A percentile compares a stretch with the other conserved stretches of the same genome.
Evolutionary conservation across 2,113 vertebrate species (phyloP).

Genomic region (Paratilapia polleni): DNA sequence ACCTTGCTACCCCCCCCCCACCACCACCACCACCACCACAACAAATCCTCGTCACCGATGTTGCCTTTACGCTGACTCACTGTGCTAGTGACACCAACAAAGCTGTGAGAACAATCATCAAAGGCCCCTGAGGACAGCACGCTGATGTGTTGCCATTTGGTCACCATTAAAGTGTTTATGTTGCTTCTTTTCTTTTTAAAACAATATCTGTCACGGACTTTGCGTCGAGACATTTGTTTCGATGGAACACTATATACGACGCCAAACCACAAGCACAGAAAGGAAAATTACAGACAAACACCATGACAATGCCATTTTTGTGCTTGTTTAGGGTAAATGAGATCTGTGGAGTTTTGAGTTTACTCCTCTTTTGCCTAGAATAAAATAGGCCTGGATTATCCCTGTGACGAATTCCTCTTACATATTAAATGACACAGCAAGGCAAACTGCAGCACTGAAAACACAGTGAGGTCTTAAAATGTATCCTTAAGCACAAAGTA

Average conservation of each 20-base stretch:
- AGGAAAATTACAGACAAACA: conserved; percentile 45
- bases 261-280: conserved; percentile 53
- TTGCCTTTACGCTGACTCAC: conserved; percentile 23
- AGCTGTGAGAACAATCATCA: conserved; percentile 34
- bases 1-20: conserved; percentile 33
- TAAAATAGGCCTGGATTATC: neutral
- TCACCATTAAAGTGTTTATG: conserved; percentile 51
- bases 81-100: conserved; percentile 17
- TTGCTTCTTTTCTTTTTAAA: conserved; percentile 40
- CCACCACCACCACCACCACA: no score
- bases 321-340: conserved; percentile 39
- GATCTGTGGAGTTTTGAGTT: neutral
- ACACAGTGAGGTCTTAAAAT: conserved; percentile 3
- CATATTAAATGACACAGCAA: conserved; percentile 9
- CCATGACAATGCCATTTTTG: conserved; percentile 32
- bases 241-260: neutral
- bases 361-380: neutral
- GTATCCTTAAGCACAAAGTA: neutral
- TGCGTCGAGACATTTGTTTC: conserved; percentile 20
- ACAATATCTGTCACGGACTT: conserved; percentile 29
- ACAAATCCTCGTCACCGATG: conserved; percentile 25
- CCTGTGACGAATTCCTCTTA: conserved; percentile 3
- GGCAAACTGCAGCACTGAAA: neutral
- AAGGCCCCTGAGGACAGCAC: neutral
- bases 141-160: conserved; percentile 50